A percentile compares a stretch with the other conserved stretches of the same genome.
These are phyloP conservation scores for Sebastes cheni DNA, from an alignment of 2,797 vertebrate genomes.

Conservation along the genomic window DNA sequence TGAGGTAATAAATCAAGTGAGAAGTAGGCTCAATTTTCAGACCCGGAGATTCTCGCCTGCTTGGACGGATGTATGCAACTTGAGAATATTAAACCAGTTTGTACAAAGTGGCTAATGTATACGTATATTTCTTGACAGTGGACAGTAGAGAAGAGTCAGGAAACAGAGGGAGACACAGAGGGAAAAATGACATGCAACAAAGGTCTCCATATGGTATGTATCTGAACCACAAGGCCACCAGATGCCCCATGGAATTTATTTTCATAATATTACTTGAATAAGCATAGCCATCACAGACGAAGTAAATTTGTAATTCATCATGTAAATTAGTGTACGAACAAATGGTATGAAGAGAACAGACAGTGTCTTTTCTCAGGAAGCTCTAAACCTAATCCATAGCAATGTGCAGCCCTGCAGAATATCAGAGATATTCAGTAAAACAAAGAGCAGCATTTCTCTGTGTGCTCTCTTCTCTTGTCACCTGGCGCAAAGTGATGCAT, in stretches of 20 bases:
- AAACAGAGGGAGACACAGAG: not conserved
- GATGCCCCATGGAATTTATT: not conserved
- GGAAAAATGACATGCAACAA: not conserved
- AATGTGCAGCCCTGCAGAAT: not conserved
- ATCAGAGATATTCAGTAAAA: not conserved
- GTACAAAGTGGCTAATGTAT: not conserved
- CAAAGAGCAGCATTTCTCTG: not conserved
- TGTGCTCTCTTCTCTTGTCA: conserved; percentile 31
- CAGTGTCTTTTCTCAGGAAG: not conserved
- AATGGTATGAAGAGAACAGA: not conserved
- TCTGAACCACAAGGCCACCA: not conserved
- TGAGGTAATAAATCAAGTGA: too few relatives aligned
- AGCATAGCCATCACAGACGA: not conserved
- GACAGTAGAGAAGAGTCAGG: not conserved
- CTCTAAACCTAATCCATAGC: not conserved
- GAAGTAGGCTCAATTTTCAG: not conserved
- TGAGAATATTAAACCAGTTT: not conserved
- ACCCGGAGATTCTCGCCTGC: not conserved
- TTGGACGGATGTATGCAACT: not conserved
- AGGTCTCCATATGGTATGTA: not conserved
- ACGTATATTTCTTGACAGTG: not conserved
- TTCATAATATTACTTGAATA: not conserved
- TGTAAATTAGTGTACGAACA: not conserved
- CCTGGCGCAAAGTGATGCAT: conserved; percentile 46
- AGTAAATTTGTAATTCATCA: not conserved